Evolutionary conservation across 2,888 invertebrate genomes (phyloP).

Genomic region (Nycteola revayana): DNA sequence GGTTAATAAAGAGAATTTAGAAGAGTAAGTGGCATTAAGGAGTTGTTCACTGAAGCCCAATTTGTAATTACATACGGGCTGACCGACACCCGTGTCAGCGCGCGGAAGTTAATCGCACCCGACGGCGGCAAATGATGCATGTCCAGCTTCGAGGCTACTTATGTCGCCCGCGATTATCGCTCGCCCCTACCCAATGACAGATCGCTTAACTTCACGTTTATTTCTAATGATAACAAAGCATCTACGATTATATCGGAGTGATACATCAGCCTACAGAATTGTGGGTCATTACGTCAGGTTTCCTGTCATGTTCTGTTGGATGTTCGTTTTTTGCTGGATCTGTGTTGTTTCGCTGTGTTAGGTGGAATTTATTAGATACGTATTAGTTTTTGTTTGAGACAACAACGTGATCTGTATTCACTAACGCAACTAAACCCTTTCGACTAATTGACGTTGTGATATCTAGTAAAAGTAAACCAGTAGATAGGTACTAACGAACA

Average conservation of each 20-base stretch:
- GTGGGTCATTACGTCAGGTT: constrained; percentile 25
- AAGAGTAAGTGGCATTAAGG: constrained; percentile 39
- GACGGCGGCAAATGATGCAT: constrained; percentile 76
- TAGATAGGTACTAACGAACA: too few relatives aligned
- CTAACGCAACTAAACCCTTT: too few relatives aligned
- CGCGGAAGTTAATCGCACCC: constrained; percentile 56
- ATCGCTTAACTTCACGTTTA: constrained; percentile 42
- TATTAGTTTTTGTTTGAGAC: too few relatives aligned
- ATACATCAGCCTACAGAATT: constrained; percentile 26
- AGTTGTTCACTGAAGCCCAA: constrained; percentile 49
- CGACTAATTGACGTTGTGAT: too few relatives aligned
- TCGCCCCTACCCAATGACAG: constrained; percentile 51
- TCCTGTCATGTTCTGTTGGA: constrained; percentile 22
- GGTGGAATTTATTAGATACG: too few relatives aligned
- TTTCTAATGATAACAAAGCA: constrained; percentile 28
- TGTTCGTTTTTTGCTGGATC: constrained; percentile 2
- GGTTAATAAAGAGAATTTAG: constrained; percentile 43
- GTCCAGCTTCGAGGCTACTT: constrained; percentile 60
- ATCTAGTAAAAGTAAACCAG: too few relatives aligned
- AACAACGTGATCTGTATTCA: too few relatives aligned
- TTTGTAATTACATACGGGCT: constrained; percentile 52
- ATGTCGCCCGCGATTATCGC: constrained; percentile 69
- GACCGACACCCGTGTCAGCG: constrained; percentile 62
- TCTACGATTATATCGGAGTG: constrained; percentile 29
- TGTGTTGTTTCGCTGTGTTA: too few relatives aligned